Conservation (phyloP, 2,888 invertebrate genomes). For the Diplazon laetatorius region DNA sequence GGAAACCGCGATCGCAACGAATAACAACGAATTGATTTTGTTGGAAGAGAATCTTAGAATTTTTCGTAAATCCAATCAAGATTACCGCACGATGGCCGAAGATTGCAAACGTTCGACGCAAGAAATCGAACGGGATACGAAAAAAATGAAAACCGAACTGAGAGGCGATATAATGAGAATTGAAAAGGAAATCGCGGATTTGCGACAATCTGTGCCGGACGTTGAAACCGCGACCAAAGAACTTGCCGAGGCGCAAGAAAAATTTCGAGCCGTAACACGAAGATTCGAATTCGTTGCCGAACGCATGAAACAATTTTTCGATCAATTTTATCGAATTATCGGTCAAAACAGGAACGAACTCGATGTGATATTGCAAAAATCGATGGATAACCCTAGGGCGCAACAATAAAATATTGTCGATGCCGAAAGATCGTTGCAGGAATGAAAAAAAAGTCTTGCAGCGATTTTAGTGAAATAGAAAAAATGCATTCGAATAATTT, state of each 20-base stretch:
- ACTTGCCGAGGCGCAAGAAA: slow-evolving; percentile 71
- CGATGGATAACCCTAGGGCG: not conserved
- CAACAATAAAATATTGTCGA: no score
- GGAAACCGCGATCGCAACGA: slow-evolving; percentile 54
- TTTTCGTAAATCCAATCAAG: slow-evolving; percentile 64
- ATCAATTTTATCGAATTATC: slow-evolving; percentile 69
- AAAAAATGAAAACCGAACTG: slow-evolving; percentile 68
- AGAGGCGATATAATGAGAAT: slow-evolving; percentile 71
- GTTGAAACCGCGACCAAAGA: slow-evolving; percentile 63
- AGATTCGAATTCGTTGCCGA: slow-evolving; percentile 69
- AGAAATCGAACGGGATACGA: slow-evolving; percentile 62
- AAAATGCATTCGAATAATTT: no score
- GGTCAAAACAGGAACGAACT: slow-evolving; percentile 69
- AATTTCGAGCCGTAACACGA: slow-evolving; percentile 70
- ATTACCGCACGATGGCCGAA: slow-evolving; percentile 64
- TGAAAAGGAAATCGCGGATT: slow-evolving; percentile 65
- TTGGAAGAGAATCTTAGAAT: slow-evolving; percentile 66
- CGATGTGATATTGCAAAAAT: slow-evolving; percentile 23
- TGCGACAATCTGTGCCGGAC: slow-evolving; percentile 66
- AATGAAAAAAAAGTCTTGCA: no score
- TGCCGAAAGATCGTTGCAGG: no score
- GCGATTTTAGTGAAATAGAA: no score
- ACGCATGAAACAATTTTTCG: slow-evolving; percentile 71
- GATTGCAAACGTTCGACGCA: slow-evolving; percentile 69
- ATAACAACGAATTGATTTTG: slow-evolving; percentile 64